Evolutionary conservation across 2,888 invertebrate species (phyloP), one percentile per base, ranked within the genome.

Genomic region (Oxytorus armatus): DNA sequence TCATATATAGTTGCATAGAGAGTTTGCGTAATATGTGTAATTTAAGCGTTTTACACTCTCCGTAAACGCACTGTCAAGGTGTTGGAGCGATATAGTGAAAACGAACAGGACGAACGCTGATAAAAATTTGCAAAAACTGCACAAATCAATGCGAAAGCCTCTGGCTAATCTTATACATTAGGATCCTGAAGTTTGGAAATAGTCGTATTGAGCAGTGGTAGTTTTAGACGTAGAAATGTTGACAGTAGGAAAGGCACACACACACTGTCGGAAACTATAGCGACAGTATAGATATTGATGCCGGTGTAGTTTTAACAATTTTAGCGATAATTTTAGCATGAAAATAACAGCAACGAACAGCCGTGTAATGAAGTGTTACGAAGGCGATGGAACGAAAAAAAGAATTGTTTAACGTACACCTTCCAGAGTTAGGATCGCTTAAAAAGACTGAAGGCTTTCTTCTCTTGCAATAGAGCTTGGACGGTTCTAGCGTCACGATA

Each of bases 361-460:
- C 53, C 14, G 59, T 44, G 57, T 53, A 59, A 42, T 29, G 33
- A 36, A 70, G 16, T 18, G 16, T 69, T 70, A 18, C 59, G 42
- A 51, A 39, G 33, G 39, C 18, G 49, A 23, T 21, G 2, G 59
- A 44, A 23, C n/a, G 36, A 61, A 39, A n/a, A 47, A 11, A 16
- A 29, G 36, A 49, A 18, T 36, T 29, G 49, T 66, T 74, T 53
- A 59, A 77, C 49, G 44, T 57, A 59, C 36, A 69, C 36, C 73
- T 78, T 82, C 61, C 76, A 53, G 49, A 49, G 59, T 51, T 81
- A 16, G 49, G 44, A 49, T 79, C 73, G 65, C 51, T 65, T 16
- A 39, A 76, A 3, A 82, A 83, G 80, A 82, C 83, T 83, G 82
- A 80, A 78, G 69, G 75, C 75, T 80, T 77, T 59, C 23, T 79